Base-by-base conservation (phyloP, 2,113 vertebrate species). In the Agapornis roseicollis region DNA sequence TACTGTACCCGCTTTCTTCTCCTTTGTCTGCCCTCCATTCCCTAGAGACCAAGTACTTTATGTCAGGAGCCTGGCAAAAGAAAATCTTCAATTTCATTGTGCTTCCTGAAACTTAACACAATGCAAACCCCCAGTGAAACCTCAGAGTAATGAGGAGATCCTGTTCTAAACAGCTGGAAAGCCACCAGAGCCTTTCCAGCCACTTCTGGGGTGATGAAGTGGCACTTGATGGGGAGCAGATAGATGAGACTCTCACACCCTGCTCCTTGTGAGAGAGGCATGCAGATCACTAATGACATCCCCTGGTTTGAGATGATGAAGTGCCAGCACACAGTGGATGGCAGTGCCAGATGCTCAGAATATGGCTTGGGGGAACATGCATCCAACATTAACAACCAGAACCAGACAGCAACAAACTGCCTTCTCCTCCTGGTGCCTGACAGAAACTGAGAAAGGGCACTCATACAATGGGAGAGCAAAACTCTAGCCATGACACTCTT, bases 91-190 rank as follows among this genome's bases (percentile, higher is more conserved):
- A 78, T 90, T 80, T 93, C 71, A 72, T 80, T 85, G 63, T 77
- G 74, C 49, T 88, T 94, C 68, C 88, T 88, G 95, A 88, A 91
- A 80, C 49, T 65, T 73, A 88, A 91, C 53, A 85, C 90, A 52
- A 77, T 27, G 31, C 49, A 91, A 88, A 65, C 16, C 24, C 58
- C 9, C 55, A 41, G 71, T 18, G 50, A 91, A 91, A 85, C n/a
- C 66, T 72, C 74, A 42, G 74, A 70, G 17, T 46, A 85, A 77
- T 0, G 2, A 88, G 76, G 19, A 80, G 46, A 84, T 73, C 41
- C 55, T 80, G 37, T 49, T 88, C 68, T 73, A 35, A 92, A 65
- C 22, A 56, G 31, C 49, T 78, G 50, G 80, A 74, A 86, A 95
- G 27, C 77, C 2, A 7, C 53, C 60, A 63, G 70, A 79, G 52